Base-by-base conservation (phyloP, 2,888 invertebrate species). In the Deilephila porcellus region DNA sequence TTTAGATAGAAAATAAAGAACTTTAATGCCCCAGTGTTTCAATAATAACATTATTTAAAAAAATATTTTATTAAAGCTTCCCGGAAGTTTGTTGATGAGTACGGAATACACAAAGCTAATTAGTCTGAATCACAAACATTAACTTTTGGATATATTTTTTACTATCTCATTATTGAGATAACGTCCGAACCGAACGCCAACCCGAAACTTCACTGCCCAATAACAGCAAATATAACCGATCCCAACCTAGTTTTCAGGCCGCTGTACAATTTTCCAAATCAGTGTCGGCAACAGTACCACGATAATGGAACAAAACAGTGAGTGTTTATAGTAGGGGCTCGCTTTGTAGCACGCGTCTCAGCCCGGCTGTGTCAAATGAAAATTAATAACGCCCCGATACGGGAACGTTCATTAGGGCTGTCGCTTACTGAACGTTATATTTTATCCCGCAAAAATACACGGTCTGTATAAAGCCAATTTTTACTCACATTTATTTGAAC, bases 311-410 rank as follows among this genome's bases (percentile, higher is more conserved):
- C 81, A 82, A 83, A 87, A 86, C 83, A 80, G 80, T 75, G 78
- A 77, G 79, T 84, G 82, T 82, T 84, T 81, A 80, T 79, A 80
- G 76, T 78, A 76, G 79, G 81, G 59, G 64, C 63, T 20, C 37
- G 63, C 64, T 63, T 72, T 72, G 60, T 52, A 59, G 25, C 75
- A 77, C 76, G 79, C 80, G 80, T 78, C 79, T 81, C 84, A 84
- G 82, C 78, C 83, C 85, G 80, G 81, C 87, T 86, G 88, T 88
- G 86, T 86, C 86, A 88, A 91, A 91, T 91, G 90, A 91, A 90
- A 91, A 90, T 91, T 91, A 91, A 91, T 91, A 90, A 89, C 88
- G 77, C 79, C 77, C 80, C 79, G 81, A 84, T 86, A 76, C 71
- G 60, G 64, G 71, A 63, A 34, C 74, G 52, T 73, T 71, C 71